A percentile compares a stretch with the other conserved stretches of the same genome.
Evolutionary conservation across 2,797 vertebrate genomes (phyloP).

Genomic region (Borostomias antarcticus): DNA sequence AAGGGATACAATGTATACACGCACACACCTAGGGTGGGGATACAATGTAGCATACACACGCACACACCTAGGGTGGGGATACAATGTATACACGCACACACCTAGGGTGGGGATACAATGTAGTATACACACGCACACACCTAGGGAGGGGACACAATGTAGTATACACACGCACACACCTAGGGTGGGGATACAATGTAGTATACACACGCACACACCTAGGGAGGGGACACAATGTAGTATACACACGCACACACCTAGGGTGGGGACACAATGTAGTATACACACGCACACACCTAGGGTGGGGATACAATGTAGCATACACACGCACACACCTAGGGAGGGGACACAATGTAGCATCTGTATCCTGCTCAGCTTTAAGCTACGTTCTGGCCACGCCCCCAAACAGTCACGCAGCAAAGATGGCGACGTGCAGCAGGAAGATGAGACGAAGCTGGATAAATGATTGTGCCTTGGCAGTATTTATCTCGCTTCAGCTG

Average conservation of each 20-base stretch:
- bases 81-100: not conserved
- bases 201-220: no score
- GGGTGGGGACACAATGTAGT: no score
- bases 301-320: no score
- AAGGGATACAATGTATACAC: no score
- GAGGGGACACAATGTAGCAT: not conserved
- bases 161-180: no score
- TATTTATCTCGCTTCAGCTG: conserved; percentile 51
- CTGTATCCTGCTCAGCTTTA: not conserved
- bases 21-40: not conserved
- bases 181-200: no score
- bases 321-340: not conserved
- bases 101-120: no score
- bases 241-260: conserved; percentile 2
- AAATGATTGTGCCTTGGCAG: conserved; percentile 33
- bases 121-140: not conserved
- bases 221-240: no score
- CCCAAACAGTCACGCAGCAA: conserved; percentile 38
- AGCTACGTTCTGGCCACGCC: conserved; percentile 29
- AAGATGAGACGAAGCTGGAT: conserved; percentile 41
- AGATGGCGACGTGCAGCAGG: conserved; percentile 66
- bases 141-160: no score
- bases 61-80: not conserved
- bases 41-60: conserved; percentile 6
- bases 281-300: not conserved